Base-by-base conservation (phyloP, 1,140 invertebrate genomes). In the Drosophila pandora region DNA sequence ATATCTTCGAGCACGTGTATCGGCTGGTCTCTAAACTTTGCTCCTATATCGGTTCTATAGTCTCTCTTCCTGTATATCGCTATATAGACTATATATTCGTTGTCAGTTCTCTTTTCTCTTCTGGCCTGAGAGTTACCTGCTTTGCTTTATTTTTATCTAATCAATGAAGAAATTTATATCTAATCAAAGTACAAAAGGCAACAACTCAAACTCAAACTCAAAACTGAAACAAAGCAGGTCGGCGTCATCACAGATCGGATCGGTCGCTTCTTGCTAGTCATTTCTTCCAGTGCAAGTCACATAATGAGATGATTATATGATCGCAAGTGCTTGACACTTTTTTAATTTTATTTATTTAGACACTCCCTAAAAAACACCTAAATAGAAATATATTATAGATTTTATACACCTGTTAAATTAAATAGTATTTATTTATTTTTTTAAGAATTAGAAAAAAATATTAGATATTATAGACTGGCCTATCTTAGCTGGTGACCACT, bases 131-230 rank as follows among this genome's bases (percentile, higher is more conserved):
- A 69, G 63, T 69, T 69, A 57, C 43, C 58, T 73, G 70, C 55
- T 73, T 73, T 73, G 67, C 67, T 73, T 72, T 74, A 48, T 49
- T 76, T 87, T 87, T 87, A 87, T 87, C 83, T 87, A 87, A 87
- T 87, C 83, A 87, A 88, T 83, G 76, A 79, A 88, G 71, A 79
- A 88, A 88, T 87, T 79, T 87, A 83, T 87, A 87, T 87, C 83
- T 88, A 88, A 87, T 87, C 83, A 88, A 76, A 65, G 72, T 72
- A 76, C 71, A 76, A 67, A 69, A 69, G 67, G 50, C 50, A 49
- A 48, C 63, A 39, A 50, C 43, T 10, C 10, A 17, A 10, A 37
- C 43, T 45, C 5, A 45, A 45, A 57, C 64, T 52, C 48, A 69
- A 71, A 63, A 54, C 64, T 43, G 52, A 68, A 75, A 63, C 75